phyloP scores from a whole-genome alignment of 2,888 invertebrate genomes.

The Odontothrips loti region DNA sequence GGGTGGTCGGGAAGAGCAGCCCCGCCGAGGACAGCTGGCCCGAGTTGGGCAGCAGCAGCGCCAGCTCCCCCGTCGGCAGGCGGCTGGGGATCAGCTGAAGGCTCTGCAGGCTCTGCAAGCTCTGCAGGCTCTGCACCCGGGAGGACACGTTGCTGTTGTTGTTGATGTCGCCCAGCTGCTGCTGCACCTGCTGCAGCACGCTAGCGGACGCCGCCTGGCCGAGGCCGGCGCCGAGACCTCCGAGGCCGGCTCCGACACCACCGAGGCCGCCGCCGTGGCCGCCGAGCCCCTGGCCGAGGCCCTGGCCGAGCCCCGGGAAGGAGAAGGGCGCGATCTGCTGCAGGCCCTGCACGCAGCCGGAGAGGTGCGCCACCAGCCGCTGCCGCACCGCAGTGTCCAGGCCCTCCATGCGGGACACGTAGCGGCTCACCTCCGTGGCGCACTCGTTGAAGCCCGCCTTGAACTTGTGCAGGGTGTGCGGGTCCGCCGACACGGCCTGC shows the following conservation, averaged over 20 bases:
- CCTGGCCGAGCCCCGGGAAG: slow-evolving; percentile 38
- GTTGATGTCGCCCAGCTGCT: slow-evolving; percentile 49
- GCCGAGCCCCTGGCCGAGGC: slow-evolving; percentile 47
- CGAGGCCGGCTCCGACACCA: slow-evolving; percentile 41
- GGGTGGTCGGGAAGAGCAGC: slow-evolving; percentile 40
- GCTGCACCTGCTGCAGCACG: slow-evolving; percentile 29
- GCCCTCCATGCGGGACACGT: slow-evolving; percentile 62
- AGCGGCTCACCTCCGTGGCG: slow-evolving; percentile 64
- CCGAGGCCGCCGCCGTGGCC: slow-evolving; percentile 41
- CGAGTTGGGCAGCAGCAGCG: slow-evolving; percentile 58
- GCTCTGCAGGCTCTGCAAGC: slow-evolving; percentile 59
- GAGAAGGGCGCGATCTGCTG: slow-evolving; percentile 50
- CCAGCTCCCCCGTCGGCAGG: slow-evolving; percentile 62
- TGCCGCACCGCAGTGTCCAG: slow-evolving; percentile 57
- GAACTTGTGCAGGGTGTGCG: slow-evolving; percentile 77
- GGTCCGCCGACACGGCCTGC: slow-evolving; percentile 76
- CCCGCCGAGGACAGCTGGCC: slow-evolving; percentile 49
- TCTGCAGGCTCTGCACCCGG: slow-evolving; percentile 57
- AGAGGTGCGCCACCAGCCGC: slow-evolving; percentile 62
- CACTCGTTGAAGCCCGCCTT: slow-evolving; percentile 85
- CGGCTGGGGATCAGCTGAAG: slow-evolving; percentile 63
- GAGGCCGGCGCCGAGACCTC: slow-evolving; percentile 41
- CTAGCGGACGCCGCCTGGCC: slow-evolving; percentile 39
- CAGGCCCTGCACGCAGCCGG: slow-evolving; percentile 60
- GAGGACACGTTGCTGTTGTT: slow-evolving; percentile 46